phyloP scores from a whole-genome alignment of 1,140 invertebrate species.

The Zaprionus kolodkinae region DNA sequence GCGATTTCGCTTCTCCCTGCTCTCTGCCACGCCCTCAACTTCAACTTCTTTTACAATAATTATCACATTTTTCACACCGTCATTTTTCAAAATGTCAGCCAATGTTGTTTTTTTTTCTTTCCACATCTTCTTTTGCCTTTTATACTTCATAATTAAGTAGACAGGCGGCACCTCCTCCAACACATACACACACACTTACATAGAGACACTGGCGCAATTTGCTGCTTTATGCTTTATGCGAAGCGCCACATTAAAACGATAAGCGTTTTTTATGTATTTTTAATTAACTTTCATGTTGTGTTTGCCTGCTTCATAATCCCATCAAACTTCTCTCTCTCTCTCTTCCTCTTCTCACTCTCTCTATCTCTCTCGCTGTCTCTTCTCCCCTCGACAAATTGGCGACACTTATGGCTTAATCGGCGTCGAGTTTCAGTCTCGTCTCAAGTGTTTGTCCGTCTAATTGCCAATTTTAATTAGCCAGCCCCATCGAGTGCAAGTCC shows the following conservation, averaged over 20 bases:
- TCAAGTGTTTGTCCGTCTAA: conserved; percentile 76
- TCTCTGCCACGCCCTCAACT: background rate
- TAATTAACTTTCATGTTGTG: conserved; percentile 75
- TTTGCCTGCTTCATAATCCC: conserved; percentile 38
- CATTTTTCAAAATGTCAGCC: conserved; percentile 68
- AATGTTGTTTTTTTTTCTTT: conserved; percentile 19
- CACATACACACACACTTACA: background rate
- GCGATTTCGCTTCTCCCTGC: background rate
- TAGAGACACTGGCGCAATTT: conserved; percentile 16
- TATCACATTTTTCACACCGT: conserved; percentile 74
- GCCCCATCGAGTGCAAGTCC: conserved; percentile 23
- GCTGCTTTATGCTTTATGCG: conserved; percentile 39
- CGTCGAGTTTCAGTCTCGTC: conserved; percentile 26
- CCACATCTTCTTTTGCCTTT: conserved; percentile 4
- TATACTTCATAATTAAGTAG: conserved; percentile 66
- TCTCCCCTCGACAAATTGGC: conserved; percentile 48
- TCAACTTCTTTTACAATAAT: conserved; percentile 62
- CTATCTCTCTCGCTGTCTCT: background rate
- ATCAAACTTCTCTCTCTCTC: conserved; percentile 6
- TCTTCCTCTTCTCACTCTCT: background rate
- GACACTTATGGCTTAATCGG: conserved; percentile 39
- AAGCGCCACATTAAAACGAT: conserved; percentile 41
- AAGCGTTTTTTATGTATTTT: conserved; percentile 75
- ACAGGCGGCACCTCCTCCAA: conserved; percentile 34
- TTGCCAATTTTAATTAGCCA: conserved; percentile 77